Evolutionary conservation across 2,797 vertebrate species (phyloP).

Genomic region (Hemitrygon akajei): DNA sequence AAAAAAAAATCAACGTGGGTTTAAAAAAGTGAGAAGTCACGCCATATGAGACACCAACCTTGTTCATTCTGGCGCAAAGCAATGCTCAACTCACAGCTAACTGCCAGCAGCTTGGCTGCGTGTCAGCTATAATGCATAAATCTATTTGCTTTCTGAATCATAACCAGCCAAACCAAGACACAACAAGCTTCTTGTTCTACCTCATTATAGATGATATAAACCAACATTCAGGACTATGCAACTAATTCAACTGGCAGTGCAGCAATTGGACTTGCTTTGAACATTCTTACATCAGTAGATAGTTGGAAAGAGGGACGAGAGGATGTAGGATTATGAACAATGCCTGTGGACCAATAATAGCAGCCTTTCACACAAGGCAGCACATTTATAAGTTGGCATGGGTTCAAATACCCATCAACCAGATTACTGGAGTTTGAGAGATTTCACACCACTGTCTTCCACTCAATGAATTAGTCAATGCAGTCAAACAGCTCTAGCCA

Average conservation of each 20-base stretch:
- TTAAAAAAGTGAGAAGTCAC: background rate
- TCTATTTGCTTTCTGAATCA: background rate
- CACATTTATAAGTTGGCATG: background rate
- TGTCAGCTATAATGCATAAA: background rate
- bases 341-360: background rate
- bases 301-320: background rate
- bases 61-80: background rate
- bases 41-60: background rate
- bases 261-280: background rate
- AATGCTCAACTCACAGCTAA: background rate
- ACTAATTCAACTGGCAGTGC: conserved; percentile 19
- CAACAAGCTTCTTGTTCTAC: background rate
- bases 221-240: background rate
- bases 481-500: background rate
- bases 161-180: conserved; percentile 21
- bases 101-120: background rate
- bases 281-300: background rate
- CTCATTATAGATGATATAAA: background rate
- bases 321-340: background rate
- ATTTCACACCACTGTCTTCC: background rate
- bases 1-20: background rate
- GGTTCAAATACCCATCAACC: background rate
- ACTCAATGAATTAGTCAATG: background rate
- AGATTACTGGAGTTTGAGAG: background rate
- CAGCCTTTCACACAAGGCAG: background rate